phyloP scores from a whole-genome alignment of 2,113 vertebrate genomes.

The Daubentonia madagascariensis region DNA sequence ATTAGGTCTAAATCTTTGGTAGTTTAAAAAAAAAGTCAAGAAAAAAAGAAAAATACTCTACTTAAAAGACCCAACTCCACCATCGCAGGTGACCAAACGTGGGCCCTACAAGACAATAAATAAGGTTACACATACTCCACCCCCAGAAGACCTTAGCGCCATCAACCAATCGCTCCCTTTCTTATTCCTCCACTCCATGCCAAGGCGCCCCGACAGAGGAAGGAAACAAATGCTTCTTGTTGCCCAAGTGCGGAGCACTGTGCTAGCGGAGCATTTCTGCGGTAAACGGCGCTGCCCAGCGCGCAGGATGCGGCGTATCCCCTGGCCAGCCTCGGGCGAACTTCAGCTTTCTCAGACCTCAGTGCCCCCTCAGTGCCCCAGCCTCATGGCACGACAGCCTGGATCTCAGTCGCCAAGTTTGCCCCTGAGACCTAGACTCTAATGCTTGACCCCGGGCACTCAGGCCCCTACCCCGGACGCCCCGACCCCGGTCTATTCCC shows the following conservation, averaged over 20 bases:
- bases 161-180: background rate
- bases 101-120: background rate
- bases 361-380: background rate
- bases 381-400: conserved; percentile 49
- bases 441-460: background rate
- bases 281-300: background rate
- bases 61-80: background rate
- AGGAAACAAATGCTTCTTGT: conserved; percentile 38
- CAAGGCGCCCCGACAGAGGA: background rate
- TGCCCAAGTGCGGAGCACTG: background rate
- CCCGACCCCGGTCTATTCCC: fast-evolving
- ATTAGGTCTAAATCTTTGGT: background rate
- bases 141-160: background rate
- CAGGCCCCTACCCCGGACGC: fast-evolving
- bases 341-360: conserved; percentile 30
- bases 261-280: background rate
- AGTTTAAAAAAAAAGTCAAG: background rate
- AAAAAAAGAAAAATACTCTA: background rate
- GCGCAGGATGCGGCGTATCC: background rate
- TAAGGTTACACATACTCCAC: background rate
- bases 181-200: background rate
- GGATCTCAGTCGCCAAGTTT: background rate
- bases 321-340: background rate
- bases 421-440: background rate
- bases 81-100: background rate